A percentile compares a stretch with the other conserved stretches of the same genome.
phyloP scores from a whole-genome alignment of 2,113 vertebrate species.

The Hippocampus comes region DNA sequence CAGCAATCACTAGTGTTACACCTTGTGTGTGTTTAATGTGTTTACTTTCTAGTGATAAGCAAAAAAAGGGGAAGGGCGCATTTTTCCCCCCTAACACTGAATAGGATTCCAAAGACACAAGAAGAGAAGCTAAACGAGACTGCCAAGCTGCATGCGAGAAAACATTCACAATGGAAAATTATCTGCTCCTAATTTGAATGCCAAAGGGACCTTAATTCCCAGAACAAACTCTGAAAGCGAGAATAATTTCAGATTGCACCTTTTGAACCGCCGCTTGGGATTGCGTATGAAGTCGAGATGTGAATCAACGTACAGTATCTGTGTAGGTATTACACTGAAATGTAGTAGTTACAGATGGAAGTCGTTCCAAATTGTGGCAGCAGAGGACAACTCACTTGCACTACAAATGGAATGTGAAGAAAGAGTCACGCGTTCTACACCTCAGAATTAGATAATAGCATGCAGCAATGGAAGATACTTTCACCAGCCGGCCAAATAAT shows the following conservation, averaged over 20 bases:
- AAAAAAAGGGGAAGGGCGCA: conserved; percentile 8
- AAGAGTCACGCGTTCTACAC: conserved; percentile 74
- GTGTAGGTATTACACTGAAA: conserved; percentile 77
- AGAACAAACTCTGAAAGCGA: conserved; percentile 54
- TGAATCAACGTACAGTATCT: conserved; percentile 52
- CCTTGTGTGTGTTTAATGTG: conserved; percentile 59
- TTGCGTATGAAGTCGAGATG: conserved; percentile 40
- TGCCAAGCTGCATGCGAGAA: conserved; percentile 50
- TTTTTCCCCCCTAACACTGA: conserved; percentile 25
- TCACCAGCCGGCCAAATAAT: not conserved
- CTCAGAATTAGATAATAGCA: conserved; percentile 73
- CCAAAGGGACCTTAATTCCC: conserved; percentile 62
- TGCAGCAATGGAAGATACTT: conserved; percentile 64
- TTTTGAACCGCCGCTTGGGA: conserved; percentile 42
- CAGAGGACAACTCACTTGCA: conserved; percentile 64
- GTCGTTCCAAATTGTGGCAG: conserved; percentile 69
- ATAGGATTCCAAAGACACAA: conserved; percentile 61
- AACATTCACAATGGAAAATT: conserved; percentile 52
- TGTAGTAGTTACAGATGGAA: conserved; percentile 78
- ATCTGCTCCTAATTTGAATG: conserved; percentile 65
- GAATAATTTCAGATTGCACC: conserved; percentile 50
- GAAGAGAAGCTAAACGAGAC: conserved; percentile 41
- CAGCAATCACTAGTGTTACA: conserved; percentile 60
- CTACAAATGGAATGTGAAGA: conserved; percentile 77
- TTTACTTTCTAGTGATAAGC: conserved; percentile 64